Evolutionary conservation across 1,140 invertebrate genomes (phyloP).

Genomic region (Drosophila truncata): DNA sequence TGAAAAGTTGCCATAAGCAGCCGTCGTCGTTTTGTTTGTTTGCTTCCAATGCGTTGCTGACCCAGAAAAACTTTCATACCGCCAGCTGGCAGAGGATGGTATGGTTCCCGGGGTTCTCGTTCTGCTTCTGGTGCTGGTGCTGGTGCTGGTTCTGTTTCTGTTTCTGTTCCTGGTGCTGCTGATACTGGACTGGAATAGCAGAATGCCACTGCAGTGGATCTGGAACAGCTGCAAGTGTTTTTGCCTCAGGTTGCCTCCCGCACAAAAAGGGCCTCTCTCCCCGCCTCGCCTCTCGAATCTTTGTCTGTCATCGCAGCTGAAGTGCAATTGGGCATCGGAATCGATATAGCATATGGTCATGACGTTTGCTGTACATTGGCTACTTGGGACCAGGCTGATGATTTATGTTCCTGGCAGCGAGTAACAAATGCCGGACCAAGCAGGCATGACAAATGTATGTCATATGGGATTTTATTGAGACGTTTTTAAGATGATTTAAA

Average conservation of each 20-base stretch:
- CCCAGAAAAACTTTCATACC: constrained; percentile 82
- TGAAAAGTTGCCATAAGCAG: constrained; percentile 62
- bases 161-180: not conserved
- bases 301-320: constrained; percentile 42
- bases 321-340: constrained; percentile 39
- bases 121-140: constrained; percentile 6
- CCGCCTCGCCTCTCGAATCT: constrained; percentile 20
- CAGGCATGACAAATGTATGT: not conserved
- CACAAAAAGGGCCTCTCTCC: constrained; percentile 22
- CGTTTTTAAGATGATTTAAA: not conserved
- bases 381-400: constrained; percentile 58
- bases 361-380: constrained; percentile 74
- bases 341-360: constrained; percentile 63
- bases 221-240: constrained; percentile 80
- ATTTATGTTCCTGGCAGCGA: constrained; percentile 57
- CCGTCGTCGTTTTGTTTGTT: constrained; percentile 45
- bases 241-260: constrained; percentile 32
- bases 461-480: constrained; percentile 21
- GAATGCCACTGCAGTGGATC: constrained; percentile 49
- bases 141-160: constrained; percentile 6
- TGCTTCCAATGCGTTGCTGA: constrained; percentile 80
- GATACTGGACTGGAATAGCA: constrained; percentile 7
- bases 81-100: constrained; percentile 40
- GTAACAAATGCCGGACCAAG: constrained; percentile 1
- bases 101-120: constrained; percentile 22